These are phyloP conservation scores for Phaetusa simplex DNA, from an alignment of 2,113 vertebrate species.

Conservation along the genomic window DNA sequence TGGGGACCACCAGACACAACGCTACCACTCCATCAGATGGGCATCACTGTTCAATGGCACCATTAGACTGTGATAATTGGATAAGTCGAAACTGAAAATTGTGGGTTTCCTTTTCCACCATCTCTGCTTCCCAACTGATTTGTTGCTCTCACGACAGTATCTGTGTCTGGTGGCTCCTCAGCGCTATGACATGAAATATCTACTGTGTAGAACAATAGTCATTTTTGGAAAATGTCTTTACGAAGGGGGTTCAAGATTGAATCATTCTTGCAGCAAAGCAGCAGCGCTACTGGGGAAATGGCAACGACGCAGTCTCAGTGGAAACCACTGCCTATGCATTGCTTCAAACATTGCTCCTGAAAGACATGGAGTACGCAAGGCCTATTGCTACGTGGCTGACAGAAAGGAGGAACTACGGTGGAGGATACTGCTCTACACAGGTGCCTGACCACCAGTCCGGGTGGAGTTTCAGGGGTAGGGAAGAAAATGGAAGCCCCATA, in stretches of 20 bases:
- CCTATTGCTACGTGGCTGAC: constrained; percentile 74
- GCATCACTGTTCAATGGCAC: accelerated
- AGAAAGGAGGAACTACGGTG: constrained; percentile 74
- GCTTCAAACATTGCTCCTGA: constrained; percentile 71
- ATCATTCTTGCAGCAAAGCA: constrained; percentile 43
- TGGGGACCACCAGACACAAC: background rate
- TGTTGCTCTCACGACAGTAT: background rate
- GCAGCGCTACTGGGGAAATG: constrained; percentile 45
- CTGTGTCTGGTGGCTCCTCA: background rate
- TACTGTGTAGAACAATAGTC: background rate
- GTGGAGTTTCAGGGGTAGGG: background rate
- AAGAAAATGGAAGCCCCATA: background rate
- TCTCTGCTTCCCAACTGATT: background rate
- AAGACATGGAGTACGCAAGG: constrained; percentile 46
- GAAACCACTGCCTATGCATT: constrained; percentile 81
- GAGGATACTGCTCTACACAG: constrained; percentile 75
- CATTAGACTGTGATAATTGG: background rate
- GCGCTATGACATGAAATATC: background rate
- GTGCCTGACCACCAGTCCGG: background rate
- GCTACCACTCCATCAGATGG: background rate
- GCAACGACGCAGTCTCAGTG: constrained; percentile 65
- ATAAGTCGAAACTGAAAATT: background rate
- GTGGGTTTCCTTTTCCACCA: background rate
- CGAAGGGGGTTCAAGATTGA: background rate
- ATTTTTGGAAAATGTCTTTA: background rate